Base-by-base conservation (phyloP, 2,888 invertebrate genomes). In the Eueremaeus valkanovi region DNA sequence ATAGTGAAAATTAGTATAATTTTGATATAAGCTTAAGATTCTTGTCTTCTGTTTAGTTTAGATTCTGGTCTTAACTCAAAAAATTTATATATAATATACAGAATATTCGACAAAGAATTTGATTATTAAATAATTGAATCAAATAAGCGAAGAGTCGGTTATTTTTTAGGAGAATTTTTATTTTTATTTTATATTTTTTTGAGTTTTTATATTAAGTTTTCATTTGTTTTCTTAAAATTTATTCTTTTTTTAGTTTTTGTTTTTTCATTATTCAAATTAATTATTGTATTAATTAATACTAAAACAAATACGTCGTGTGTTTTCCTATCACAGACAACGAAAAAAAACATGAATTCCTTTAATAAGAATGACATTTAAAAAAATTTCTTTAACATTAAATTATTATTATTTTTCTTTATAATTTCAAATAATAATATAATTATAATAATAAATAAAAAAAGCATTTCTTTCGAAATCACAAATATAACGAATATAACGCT, bases 321-420 rank as follows among this genome's bases (percentile, higher is more conserved):
- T 24, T 55, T 61, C 33, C 61, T 61, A 61, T 61, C 61, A 61
- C 61, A 61, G 61, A 61, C 61, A 61, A 61, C 61, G 33, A 61
- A 61, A 61, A 55, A 45, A 45, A n/a, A 51, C 51, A 51, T 51
- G 51, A 51, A 51, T 51, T 51, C 21, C 6, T 51, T 51, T 51
- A n/a, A n/a, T n/a, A 1, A 29, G 29, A 61, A 61, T 61, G 61
- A 61, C 61, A 61, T 61, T 61, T 31, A 24, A 61, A 55, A n/a
- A 21, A 27, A 27, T 51, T 11, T 11, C 6, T 24, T 55, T 18
- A 45, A 45, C 45, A 27, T 55, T n/a, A 55, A 55, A 55, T 55
- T 27, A 61, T 58, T 58, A 11, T 11, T 45, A 3, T 45, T 45
- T 45, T 11, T 45, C 45, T 45, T 45, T 45, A 45, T 3, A n/a